phyloP scores from a whole-genome alignment of 2,797 vertebrate genomes.

The Paguma larvata region DNA sequence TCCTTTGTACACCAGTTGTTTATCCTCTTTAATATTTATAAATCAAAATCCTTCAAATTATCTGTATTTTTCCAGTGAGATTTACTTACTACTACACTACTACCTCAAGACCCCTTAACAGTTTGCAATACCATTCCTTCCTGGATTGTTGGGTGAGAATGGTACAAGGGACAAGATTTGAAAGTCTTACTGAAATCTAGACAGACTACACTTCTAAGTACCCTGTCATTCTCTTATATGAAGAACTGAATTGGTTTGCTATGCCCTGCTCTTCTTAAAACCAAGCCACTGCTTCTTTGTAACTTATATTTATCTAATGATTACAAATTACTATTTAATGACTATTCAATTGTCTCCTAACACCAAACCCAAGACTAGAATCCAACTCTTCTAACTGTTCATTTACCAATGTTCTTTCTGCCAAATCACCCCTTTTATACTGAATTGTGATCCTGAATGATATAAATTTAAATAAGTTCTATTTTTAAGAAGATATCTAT shows the following conservation, averaged over 20 bases:
- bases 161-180: background rate
- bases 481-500: background rate
- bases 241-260: background rate
- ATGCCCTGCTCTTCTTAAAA: background rate
- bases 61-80: background rate
- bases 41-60: constrained; percentile 31
- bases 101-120: background rate
- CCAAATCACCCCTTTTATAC: background rate
- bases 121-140: background rate
- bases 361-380: background rate
- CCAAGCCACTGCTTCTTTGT: background rate
- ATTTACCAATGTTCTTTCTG: constrained; percentile 4
- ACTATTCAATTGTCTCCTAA: background rate
- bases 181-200: constrained; percentile 4
- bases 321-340: background rate
- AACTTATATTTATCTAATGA: background rate
- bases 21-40: background rate
- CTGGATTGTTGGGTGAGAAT: background rate
- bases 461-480: constrained; percentile 12
- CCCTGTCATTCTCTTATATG: background rate
- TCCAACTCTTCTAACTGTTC: background rate
- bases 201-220: background rate
- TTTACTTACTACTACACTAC: background rate
- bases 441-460: background rate
- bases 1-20: background rate